Evolutionary conservation across 1,140 invertebrate species (phyloP), one percentile per base, ranked within the genome.

Genomic region (Manduca sexta): DNA sequence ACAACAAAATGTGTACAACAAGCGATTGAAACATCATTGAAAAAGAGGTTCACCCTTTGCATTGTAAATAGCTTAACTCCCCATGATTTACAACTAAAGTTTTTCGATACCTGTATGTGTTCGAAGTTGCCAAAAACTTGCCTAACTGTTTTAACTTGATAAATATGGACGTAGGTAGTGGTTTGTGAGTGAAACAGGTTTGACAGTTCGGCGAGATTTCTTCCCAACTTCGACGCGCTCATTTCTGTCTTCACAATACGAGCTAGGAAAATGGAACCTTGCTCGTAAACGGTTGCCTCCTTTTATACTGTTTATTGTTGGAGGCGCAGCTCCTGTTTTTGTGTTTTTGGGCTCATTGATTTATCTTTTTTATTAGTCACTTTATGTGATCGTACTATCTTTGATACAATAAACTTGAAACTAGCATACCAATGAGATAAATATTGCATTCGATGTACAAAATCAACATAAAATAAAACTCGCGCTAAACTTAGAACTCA

Each of bases 171-270:
- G 46, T 45, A 49, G 46, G 30, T 56, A 35, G 17, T 45, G 13
- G 52, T 38, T n/a, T 44, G 47, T 43, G 45, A 46, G 33, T 50
- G 52, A 56, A 50, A 31, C 21, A 50, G 47, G 52, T 56, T 50
- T 56, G 52, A 55, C 52, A 55, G 52, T 49, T 55, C 49, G 52
- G 33, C 29, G 29, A 52, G 39, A 40, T 52, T 49, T 46, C 45
- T 16, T 30, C 38, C 34, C 18, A 45, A 56, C 54, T 55, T 49
- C 39, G 41, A 37, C 41, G 51, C 39, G 31, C 41, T 48, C 41
- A 48, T 48, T 45, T 44, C 51, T 48, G 51, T 44, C 45, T 53
- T 39, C 51, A 48, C 45, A 48, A 53, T 47, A 31, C 51, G 21
- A 29, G 12, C 29, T 1, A 2, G 21, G 41, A 12, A 43, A 40